phyloP scores from a whole-genome alignment of 2,888 invertebrate species.

The Eupithecia centaureata region DNA sequence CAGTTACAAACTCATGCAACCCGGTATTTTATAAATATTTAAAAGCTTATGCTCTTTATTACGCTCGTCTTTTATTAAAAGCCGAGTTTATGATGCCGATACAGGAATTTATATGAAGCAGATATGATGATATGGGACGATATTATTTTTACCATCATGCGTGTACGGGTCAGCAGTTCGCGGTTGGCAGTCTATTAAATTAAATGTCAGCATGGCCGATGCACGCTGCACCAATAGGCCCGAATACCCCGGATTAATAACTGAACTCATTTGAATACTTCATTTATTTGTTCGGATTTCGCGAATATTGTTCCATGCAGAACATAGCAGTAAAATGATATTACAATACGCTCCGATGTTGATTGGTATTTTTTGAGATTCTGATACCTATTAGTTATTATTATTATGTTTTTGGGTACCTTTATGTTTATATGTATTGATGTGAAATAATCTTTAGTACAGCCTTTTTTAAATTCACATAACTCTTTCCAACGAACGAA shows the following conservation, averaged over 20 bases:
- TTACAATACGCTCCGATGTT: constrained; percentile 16
- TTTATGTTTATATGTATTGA: no score
- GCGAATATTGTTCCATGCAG: constrained; percentile 32
- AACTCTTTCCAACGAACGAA: no score
- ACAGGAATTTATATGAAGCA: constrained; percentile 25
- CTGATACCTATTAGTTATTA: neutral
- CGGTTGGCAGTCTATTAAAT: constrained; percentile 70
- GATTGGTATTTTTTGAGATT: neutral
- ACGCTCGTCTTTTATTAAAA: constrained; percentile 15
- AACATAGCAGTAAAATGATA: constrained; percentile 25
- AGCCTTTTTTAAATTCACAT: no score
- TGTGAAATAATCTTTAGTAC: no score
- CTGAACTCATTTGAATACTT: constrained; percentile 55
- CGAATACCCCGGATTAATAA: constrained; percentile 62
- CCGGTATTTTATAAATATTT: neutral
- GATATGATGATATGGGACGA: constrained; percentile 10
- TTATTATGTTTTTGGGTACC: no score
- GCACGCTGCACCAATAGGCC: constrained; percentile 54
- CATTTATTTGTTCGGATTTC: constrained; percentile 46
- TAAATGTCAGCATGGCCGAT: constrained; percentile 73
- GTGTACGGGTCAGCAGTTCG: constrained; percentile 59
- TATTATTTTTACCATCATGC: constrained; percentile 28
- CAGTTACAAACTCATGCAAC: neutral
- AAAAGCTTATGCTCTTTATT: constrained; percentile 10
- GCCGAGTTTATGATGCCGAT: constrained; percentile 5